phyloP scores from a whole-genome alignment of 2,113 vertebrate genomes.

The Chaetorhynchus papuensis region DNA sequence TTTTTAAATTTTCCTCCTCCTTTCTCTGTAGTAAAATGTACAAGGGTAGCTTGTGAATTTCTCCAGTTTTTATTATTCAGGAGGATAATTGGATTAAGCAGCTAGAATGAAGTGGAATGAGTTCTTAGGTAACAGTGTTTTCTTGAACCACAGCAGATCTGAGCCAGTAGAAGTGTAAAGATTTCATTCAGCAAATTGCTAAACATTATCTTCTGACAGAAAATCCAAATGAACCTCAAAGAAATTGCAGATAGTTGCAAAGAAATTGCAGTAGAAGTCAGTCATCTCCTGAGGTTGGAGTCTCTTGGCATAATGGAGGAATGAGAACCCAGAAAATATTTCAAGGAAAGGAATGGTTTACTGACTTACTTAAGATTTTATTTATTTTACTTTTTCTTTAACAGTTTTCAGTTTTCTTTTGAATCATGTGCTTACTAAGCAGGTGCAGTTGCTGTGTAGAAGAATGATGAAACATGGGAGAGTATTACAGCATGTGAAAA shows the following conservation, averaged over 20 bases:
- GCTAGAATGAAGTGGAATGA: neutral
- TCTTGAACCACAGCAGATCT: neutral
- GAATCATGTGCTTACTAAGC: neutral
- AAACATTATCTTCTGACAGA: neutral
- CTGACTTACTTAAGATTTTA: neutral
- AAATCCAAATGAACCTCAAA: neutral
- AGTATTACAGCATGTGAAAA: neutral
- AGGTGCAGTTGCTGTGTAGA: neutral
- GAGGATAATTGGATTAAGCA: neutral
- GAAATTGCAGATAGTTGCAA: neutral
- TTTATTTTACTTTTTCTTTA: neutral
- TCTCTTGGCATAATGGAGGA: neutral
- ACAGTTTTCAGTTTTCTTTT: neutral
- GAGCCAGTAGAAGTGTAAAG: neutral
- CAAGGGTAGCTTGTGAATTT: neutral
- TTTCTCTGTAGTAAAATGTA: neutral
- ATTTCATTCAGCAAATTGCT: neutral
- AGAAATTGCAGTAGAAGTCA: too few species aligned
- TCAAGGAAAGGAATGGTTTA: neutral
- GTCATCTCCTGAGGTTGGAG: accelerated
- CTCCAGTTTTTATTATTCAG: neutral
- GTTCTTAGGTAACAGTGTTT: neutral
- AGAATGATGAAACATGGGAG: neutral
- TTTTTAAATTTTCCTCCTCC: neutral
- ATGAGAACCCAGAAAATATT: neutral